A percentile compares a stretch with the other conserved stretches of the same genome.
These are phyloP conservation scores for Cydia strobilella DNA, from an alignment of 1,140 invertebrate species.

Conservation along the genomic window DNA sequence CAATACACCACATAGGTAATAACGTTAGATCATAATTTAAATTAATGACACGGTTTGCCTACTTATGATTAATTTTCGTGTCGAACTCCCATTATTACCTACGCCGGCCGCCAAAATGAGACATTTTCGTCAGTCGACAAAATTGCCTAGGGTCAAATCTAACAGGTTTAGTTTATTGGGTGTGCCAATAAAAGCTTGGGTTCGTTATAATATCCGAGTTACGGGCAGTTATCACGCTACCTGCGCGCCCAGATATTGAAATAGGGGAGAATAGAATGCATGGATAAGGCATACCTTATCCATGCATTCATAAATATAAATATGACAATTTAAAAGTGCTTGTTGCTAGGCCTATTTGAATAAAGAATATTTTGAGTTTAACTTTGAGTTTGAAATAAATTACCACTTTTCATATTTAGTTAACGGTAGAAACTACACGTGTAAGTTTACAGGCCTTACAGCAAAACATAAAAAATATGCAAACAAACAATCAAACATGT, in stretches of 20 bases:
- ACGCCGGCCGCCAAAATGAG: not conserved
- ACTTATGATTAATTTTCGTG: constrained; percentile 4
- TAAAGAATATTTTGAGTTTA: too few species aligned
- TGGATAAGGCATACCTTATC: too few species aligned
- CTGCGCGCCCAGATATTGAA: constrained; percentile 24
- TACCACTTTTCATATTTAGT: too few species aligned
- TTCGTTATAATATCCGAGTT: constrained; percentile 27
- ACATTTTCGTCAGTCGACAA: constrained; percentile 28
- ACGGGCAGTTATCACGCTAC: constrained; percentile 29
- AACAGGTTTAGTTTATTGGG: constrained; percentile 29
- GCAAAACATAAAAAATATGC: too few species aligned
- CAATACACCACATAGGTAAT: too few species aligned
- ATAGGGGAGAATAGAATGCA: constrained; percentile 6
- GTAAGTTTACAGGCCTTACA: too few species aligned
- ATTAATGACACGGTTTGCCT: not conserved
- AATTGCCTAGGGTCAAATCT: constrained; percentile 28
- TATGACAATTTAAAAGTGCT: too few species aligned
- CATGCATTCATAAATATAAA: not conserved
- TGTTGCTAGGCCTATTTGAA: too few species aligned
- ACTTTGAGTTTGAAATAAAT: too few species aligned
- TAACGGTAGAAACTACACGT: too few species aligned
- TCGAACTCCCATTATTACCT: not conserved
- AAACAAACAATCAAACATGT: too few species aligned
- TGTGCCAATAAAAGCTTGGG: constrained; percentile 29
- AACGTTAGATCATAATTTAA: too few species aligned